Evolutionary conservation across 1,140 invertebrate genomes (phyloP).

Genomic region (Cyclargus thomasi): DNA sequence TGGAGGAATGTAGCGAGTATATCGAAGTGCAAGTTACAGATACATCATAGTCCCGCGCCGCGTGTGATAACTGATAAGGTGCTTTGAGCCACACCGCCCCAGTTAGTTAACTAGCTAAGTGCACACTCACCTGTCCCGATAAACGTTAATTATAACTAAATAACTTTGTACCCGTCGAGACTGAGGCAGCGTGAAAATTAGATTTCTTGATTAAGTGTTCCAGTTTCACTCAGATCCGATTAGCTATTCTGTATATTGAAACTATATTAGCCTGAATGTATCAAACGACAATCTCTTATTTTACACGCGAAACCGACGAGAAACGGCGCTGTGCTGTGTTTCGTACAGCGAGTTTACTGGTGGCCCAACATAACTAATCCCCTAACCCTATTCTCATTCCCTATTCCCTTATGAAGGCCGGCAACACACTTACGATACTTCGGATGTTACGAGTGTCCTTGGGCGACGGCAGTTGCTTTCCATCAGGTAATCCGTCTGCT

Average conservation of each 20-base stretch:
- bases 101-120: neutral
- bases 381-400: no score
- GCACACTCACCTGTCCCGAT: neutral
- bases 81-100: neutral
- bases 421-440: no score
- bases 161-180: neutral
- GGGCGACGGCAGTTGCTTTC: no score
- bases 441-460: no score
- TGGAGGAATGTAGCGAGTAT: neutral
- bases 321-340: no score
- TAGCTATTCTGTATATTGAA: neutral
- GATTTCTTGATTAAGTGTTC: neutral
- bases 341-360: no score
- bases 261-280: no score
- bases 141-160: slow-evolving; percentile 1
- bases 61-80: neutral
- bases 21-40: neutral
- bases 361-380: no score
- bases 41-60: neutral
- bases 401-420: no score
- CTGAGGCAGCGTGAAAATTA: neutral
- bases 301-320: no score
- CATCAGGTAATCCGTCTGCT: no score
- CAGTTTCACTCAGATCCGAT: neutral
- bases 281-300: no score